These are phyloP conservation scores for Scelioninae gen. 2 DNA, from an alignment of 2,888 invertebrate genomes.

Conservation along the genomic window DNA sequence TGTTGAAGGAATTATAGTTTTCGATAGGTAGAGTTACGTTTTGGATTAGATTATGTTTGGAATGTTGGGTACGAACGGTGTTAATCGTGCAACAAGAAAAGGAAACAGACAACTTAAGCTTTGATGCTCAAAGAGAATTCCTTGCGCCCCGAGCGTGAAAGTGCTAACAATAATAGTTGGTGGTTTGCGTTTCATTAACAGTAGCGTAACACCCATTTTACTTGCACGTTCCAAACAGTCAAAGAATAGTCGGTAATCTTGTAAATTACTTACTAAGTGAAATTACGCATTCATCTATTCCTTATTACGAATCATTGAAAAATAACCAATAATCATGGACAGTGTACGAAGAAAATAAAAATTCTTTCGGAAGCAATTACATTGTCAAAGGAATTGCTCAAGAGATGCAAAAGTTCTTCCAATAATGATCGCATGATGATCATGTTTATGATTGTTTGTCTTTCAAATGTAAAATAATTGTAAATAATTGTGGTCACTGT, in stretches of 20 bases:
- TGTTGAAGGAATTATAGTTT: constrained; percentile 13
- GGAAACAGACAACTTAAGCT: constrained; percentile 55
- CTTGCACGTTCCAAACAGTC: constrained; percentile 46
- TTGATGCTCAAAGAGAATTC: constrained; percentile 62
- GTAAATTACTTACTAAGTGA: no score
- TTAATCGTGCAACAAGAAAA: constrained; percentile 54
- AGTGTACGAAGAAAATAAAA: no score
- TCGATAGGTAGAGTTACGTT: constrained; percentile 28
- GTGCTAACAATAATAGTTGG: constrained; percentile 66
- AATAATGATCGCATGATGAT: no score
- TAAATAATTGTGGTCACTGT: no score
- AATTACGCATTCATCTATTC: no score
- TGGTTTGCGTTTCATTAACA: constrained; percentile 68
- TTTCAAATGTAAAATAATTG: no score
- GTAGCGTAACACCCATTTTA: constrained; percentile 61
- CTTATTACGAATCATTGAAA: no score
- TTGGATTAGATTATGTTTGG: constrained; percentile 44
- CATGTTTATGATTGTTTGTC: no score
- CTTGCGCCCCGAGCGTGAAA: constrained; percentile 61
- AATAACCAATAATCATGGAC: no score
- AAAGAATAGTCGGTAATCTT: constrained; percentile 16
- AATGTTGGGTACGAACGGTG: constrained; percentile 35
- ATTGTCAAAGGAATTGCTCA: no score
- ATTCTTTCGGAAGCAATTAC: no score
- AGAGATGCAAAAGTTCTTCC: no score